Percentiles rank a stretch among this genome's conserved stretches.
Conservation (phyloP, 2,113 vertebrate genomes). For the Rattus norvegicus region DNA sequence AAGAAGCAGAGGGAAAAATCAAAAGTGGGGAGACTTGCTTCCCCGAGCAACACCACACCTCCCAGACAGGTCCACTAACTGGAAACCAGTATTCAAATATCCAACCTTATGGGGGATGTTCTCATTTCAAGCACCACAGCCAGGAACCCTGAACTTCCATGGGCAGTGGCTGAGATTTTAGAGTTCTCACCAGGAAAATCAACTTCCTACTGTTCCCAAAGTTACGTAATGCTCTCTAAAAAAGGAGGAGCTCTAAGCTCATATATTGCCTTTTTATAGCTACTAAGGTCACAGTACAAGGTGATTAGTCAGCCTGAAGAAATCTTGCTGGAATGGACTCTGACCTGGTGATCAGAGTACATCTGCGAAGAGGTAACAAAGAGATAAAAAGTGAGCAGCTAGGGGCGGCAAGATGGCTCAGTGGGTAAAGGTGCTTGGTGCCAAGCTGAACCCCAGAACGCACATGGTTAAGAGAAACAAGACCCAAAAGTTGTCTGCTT, state of each 20-base stretch:
- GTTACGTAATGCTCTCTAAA: neutral
- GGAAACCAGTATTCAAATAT: neutral
- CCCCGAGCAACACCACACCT: neutral
- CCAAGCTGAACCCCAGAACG: neutral
- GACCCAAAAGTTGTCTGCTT: neutral
- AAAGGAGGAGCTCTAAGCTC: neutral
- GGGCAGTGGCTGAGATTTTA: neutral
- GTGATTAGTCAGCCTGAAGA: neutral
- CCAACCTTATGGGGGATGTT: neutral
- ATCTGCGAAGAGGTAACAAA: neutral
- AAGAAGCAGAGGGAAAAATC: neutral
- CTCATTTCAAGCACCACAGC: neutral
- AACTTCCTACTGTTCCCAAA: neutral
- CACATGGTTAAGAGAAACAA: neutral
- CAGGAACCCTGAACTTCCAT: neutral
- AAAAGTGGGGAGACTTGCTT: neutral
- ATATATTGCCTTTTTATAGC: no score
- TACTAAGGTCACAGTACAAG: neutral
- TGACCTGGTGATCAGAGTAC: neutral
- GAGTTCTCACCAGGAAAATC: neutral
- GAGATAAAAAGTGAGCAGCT: neutral
- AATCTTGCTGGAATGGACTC: neutral
- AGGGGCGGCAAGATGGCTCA: neutral
- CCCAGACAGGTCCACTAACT: neutral
- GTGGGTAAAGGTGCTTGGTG: neutral